These are phyloP conservation scores for Miniopterus natalensis DNA, from an alignment of 2,113 vertebrate genomes.

Conservation along the genomic window DNA sequence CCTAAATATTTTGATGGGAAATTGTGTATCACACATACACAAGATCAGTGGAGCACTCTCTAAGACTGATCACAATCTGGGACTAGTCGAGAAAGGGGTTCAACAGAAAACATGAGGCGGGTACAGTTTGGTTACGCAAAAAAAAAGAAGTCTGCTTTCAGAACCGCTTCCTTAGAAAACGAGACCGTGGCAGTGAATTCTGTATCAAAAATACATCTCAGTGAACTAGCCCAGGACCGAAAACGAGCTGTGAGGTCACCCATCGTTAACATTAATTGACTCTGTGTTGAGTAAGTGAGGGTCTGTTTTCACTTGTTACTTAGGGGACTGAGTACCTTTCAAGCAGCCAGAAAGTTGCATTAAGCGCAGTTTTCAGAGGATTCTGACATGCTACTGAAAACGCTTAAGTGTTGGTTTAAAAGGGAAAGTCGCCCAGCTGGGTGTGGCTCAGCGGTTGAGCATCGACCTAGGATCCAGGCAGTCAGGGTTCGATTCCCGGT, in stretches of 20 bases:
- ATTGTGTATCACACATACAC: neutral
- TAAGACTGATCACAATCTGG: neutral
- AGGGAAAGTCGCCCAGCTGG: neutral
- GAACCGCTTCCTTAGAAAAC: conserved; percentile 45
- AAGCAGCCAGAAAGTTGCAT: conserved; percentile 68
- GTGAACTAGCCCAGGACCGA: conserved; percentile 33
- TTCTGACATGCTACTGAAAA: conserved; percentile 66
- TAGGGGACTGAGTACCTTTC: conserved; percentile 67
- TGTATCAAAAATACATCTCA: conserved; percentile 64
- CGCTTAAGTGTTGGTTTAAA: conserved; percentile 74
- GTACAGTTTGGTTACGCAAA: neutral
- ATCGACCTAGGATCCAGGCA: too few relatives aligned
- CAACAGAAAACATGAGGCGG: neutral
- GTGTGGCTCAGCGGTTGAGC: too few relatives aligned
- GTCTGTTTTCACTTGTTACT: conserved; percentile 79
- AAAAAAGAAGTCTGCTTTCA: neutral
- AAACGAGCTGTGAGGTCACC: neutral
- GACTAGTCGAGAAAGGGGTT: neutral
- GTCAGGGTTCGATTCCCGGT: too few relatives aligned
- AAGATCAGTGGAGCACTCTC: neutral
- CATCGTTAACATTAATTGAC: conserved; percentile 55
- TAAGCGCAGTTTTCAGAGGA: conserved; percentile 64
- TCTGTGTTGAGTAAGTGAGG: conserved; percentile 48
- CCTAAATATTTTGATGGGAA: conserved; percentile 24
- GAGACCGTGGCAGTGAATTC: conserved; percentile 63